phyloP scores from a whole-genome alignment of 2,797 vertebrate species.

The Buceros bicornis region DNA sequence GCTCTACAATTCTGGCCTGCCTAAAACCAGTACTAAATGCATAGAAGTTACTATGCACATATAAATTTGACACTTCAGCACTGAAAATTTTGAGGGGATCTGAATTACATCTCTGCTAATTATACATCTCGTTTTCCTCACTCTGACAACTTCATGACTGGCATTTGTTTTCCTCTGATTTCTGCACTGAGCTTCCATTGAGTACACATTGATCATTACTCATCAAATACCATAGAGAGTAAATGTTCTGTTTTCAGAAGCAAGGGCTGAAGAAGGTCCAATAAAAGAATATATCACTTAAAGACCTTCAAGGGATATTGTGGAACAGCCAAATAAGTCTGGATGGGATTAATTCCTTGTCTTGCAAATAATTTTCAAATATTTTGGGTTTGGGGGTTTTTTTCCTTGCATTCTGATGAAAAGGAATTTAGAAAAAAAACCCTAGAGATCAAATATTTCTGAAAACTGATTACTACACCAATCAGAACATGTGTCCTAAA shows the following conservation, averaged over 20 bases:
- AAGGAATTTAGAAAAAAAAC: background rate
- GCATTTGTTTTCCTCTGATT: background rate
- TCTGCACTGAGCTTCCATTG: background rate
- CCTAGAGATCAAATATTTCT: background rate
- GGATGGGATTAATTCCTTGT: background rate
- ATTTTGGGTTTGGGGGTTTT: background rate
- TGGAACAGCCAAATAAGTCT: background rate
- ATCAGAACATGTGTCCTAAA: background rate
- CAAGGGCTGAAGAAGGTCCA: background rate
- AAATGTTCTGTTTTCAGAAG: background rate
- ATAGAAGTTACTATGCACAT: background rate
- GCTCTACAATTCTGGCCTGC: background rate
- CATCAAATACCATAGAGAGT: background rate
- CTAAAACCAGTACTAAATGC: background rate
- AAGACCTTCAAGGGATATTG: background rate
- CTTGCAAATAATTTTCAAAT: background rate
- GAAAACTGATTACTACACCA: background rate
- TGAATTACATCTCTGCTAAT: background rate
- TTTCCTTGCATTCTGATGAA: background rate
- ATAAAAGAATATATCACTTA: background rate
- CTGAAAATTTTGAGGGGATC: background rate
- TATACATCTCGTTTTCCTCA: background rate
- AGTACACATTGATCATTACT: background rate
- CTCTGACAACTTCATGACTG: background rate
- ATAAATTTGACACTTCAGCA: background rate